These are phyloP conservation scores for Perccottus glenii DNA, from an alignment of 2,113 vertebrate species.

Conservation along the genomic window DNA sequence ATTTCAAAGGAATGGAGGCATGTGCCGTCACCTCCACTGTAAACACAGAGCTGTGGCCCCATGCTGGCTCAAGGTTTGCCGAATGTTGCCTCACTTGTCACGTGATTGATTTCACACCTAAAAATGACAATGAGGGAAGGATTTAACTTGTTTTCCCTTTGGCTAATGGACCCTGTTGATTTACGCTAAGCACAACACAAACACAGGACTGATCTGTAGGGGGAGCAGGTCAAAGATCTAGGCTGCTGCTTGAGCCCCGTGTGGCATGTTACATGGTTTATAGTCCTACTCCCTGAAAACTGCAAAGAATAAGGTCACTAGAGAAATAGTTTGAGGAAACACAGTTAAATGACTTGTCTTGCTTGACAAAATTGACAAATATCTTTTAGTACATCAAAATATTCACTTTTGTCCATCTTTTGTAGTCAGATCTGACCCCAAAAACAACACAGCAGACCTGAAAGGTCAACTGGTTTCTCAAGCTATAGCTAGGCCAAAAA, in stretches of 20 bases:
- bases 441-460: too few species aligned
- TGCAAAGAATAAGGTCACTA: background rate
- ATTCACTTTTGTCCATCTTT: too few species aligned
- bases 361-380: background rate
- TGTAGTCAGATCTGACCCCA: too few species aligned
- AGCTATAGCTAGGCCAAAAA: too few species aligned
- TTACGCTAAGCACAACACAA: conserved; percentile 41
- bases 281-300: conserved; percentile 8
- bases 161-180: conserved; percentile 19
- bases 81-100: conserved; percentile 74
- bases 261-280: conserved; percentile 29
- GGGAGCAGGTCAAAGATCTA: conserved; percentile 17
- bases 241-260: conserved; percentile 13
- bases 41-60: conserved; percentile 62
- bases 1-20: conserved; percentile 62
- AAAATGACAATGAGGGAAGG: conserved; percentile 44
- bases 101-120: conserved; percentile 71
- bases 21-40: conserved; percentile 69
- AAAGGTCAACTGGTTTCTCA: too few species aligned
- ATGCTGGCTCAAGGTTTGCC: conserved; percentile 58
- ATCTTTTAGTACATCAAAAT: too few species aligned
- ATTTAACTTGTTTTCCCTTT: conserved; percentile 36
- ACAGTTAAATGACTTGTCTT: background rate
- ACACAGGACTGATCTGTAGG: background rate
- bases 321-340: background rate